Base-by-base conservation (phyloP, 2,888 invertebrate species). In the Villa cingulata region DNA sequence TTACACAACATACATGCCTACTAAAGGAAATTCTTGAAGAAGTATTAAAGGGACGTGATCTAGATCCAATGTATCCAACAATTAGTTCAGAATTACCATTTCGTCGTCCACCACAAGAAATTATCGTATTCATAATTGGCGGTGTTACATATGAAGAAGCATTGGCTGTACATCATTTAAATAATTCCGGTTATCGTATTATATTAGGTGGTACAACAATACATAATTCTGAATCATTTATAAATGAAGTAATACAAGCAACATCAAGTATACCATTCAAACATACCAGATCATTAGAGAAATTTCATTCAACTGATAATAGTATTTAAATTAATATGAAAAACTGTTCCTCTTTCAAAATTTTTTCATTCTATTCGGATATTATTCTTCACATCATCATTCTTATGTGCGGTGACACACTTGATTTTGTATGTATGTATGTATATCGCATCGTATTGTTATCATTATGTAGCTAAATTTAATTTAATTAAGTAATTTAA, bases 131-230 rank as follows among this genome's bases (percentile, higher is more conserved):
- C 63, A 83, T 97, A 41, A 80, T 98, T 48, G 98, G 98, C 3
- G 98, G 98, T 15, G 78, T 85, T 37, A 98, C 98, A 0, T 98
- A 94, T 65, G 97, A 97, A 66, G 98, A 98, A 70, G 83, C 94
- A 0, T 68, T 87, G 18, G 78, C 84, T 34, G 86, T 96, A 2
- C 83, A 94, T 65, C 82, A 77, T 62, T 63, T 96, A 47, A 90
- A 90, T 64, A 81, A 77, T 59, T 66, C 72, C 45, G 73, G 77
- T 43, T 81, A 85, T 63, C 78, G 81, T 57, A 78, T 94, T 17
- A 76, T 94, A 48, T 70, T 96, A 1, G 96, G 96, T 10, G 92
- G 92, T n/a, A 92, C 92, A 1, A 81, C 81, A 1, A 75, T 97
- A 40, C 95, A 92, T 63, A 97, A 95, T 65, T 86, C 88, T 1